Base-by-base conservation (phyloP, 1,140 invertebrate genomes). In the Tetraneura akinire region DNA sequence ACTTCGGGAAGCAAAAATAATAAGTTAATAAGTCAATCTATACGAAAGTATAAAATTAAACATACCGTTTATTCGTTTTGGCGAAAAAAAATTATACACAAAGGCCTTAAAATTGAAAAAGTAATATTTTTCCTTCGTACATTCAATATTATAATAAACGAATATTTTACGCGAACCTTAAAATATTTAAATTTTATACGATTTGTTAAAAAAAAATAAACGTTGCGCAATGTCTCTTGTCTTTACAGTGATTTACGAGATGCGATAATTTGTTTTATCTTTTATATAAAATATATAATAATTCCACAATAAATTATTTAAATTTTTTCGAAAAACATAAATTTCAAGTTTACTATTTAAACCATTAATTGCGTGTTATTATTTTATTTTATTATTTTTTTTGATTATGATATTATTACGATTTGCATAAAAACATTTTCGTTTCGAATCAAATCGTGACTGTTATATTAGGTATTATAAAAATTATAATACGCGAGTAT, bases 191-290 rank as follows among this genome's bases (percentile, higher is more conserved):
- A 62, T 62, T 62, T 16, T 62, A 62, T 32, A 29, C 60, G 60
- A 29, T 62, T 32, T 29, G 16, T 18, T 62, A 32, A 16, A 37
- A 32, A 16, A 37, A n/a, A 62, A 32, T 32, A 62, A n/a, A 62
- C 26, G 60, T 62, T 23, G 26, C 26, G 18, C 29, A 62, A 62
- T 13, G 60, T 62, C 26, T 62, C 32, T 47, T 13, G 60, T 62
- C 26, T 62, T 62, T 47, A 47, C 18, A 26, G 14, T 62, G 60
- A 62, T 62, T 62, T 62, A 62, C 60, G 60, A 62, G 60, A 62
- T 14, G 26, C 18, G 32, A 62, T 62, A 62, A 62, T 32, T 16
- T 62, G 16, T 62, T 62, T 29, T 37, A n/a, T n/a, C n/a, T n/a
- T n/a, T n/a, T n/a, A n/a, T n/a, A 32, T n/a, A 62, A 62, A 62